Base-by-base conservation (phyloP, 2,888 invertebrate species). In the Nemapogon koenigi region DNA sequence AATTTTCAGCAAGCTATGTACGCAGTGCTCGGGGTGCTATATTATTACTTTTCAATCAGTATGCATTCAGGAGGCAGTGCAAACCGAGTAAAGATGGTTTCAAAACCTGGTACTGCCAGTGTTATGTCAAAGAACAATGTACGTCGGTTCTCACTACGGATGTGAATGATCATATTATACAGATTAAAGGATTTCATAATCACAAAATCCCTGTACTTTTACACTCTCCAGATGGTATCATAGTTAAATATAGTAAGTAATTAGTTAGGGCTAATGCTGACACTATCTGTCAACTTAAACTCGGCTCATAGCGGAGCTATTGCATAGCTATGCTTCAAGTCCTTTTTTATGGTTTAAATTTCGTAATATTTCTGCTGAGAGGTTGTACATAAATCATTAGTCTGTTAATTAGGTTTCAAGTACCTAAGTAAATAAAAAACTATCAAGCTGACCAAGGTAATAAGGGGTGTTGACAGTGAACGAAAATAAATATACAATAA, bases 31-130 rank as follows among this genome's bases (percentile, higher is more conserved):
- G 59, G 2, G 62, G 62, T 3, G 57, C 60, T 2, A 48, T 49
- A 4, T 49, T 59, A 1, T 41, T 63, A n/a, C 46, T 54, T 13
- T 53, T 57, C 42, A 46, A 49, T 33, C 43, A 47, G 0, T 52
- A 42, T 13, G 37, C 63, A 2, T 62, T 49, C 39, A 52, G 63
- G 10, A 51, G 50, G 25, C 59, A 55, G 35, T 50, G 49, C 38
- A 63, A 55, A 41, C 41, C 57, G 1, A 53, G 46, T 2, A 57
- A 40, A 29, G 57, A 54, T 0, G 64, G 64, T 2, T 35, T 36
- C 13, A 54, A 41, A 16, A 53, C 52, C 2, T 64, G 62, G 59
- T 60, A 64, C 43, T 64, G 64, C 35, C 49, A 53, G 1, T 61
- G 22, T 16, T 30, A 64, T 13, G 39, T 42, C 13, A 44, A 43